A percentile compares a stretch with the other conserved stretches of the same genome.
These are phyloP conservation scores for Eupithecia dodoneata DNA, from an alignment of 2,888 invertebrate species.

Conservation along the genomic window DNA sequence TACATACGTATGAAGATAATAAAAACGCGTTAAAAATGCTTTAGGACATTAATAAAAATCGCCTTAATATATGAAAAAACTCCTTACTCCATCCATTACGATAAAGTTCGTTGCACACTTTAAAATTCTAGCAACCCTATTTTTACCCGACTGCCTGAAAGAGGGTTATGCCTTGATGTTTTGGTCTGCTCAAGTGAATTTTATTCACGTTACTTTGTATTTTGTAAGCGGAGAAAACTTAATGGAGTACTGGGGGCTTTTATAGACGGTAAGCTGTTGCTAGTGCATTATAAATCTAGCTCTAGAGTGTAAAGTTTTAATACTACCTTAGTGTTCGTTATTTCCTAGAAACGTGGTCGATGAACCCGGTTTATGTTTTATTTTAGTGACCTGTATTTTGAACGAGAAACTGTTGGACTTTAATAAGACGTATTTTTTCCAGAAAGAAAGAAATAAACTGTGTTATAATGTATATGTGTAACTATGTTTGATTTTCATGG, in stretches of 20 bases:
- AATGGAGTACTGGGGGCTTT: conserved; percentile 24
- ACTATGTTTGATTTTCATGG: conserved; percentile 18
- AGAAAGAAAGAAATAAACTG: neutral
- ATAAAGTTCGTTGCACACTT: neutral
- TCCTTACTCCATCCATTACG: neutral
- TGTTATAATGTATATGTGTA: too few relatives aligned
- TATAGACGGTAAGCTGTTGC: conserved; percentile 10
- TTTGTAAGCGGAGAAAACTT: conserved; percentile 24
- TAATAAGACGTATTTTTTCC: neutral
- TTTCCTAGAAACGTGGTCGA: neutral
- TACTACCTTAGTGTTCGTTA: conserved; percentile 1
- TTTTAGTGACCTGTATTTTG: neutral
- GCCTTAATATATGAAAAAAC: neutral
- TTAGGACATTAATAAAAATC: neutral
- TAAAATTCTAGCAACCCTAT: conserved; percentile 20
- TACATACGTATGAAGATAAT: too few relatives aligned
- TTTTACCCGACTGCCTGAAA: neutral
- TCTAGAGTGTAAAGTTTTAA: conserved; percentile 11
- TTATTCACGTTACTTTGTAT: conserved; percentile 30
- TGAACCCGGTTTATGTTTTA: neutral
- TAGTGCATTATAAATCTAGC: conserved; percentile 14
- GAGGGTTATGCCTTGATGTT: neutral
- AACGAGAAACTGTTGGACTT: neutral
- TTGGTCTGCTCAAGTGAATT: conserved; percentile 37
- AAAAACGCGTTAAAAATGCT: too few relatives aligned